phyloP scores from a whole-genome alignment of 2,797 vertebrate species.

The Urocyon cinereoargenteus region DNA sequence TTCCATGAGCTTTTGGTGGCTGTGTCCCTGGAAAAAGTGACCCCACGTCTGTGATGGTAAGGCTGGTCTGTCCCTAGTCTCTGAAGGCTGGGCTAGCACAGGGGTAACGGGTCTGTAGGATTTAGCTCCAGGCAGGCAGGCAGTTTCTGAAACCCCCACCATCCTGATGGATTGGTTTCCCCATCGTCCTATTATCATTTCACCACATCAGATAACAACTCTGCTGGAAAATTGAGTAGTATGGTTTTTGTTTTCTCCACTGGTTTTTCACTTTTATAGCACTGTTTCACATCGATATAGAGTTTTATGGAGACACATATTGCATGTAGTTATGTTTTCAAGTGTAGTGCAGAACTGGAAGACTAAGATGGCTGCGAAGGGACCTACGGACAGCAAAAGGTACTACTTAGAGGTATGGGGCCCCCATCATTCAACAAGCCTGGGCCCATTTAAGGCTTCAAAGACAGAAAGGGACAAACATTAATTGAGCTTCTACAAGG shows the following conservation, averaged over 20 bases:
- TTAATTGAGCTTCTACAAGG: neutral
- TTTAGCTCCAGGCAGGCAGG: neutral
- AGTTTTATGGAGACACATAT: conserved; percentile 60
- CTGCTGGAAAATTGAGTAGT: conserved; percentile 11
- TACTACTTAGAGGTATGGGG: neutral
- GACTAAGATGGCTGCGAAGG: neutral
- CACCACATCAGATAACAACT: conserved; percentile 45
- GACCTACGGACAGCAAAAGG: neutral
- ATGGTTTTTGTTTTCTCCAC: conserved; percentile 61
- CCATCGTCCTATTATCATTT: neutral
- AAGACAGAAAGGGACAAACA: neutral
- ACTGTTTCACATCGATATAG: conserved; percentile 31
- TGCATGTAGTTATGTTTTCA: conserved; percentile 56
- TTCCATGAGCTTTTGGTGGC: neutral
- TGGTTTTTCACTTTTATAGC: conserved; percentile 64
- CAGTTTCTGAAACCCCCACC: neutral
- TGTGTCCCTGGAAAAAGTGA: neutral
- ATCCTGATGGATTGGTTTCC: neutral
- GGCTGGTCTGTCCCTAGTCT: neutral
- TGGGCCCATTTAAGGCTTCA: neutral
- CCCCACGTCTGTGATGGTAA: neutral
- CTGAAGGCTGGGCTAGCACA: neutral
- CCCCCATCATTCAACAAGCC: neutral
- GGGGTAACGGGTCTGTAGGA: neutral
- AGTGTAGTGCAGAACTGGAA: neutral